Evolutionary conservation across 2,113 vertebrate species (phyloP).

Genomic region (Corvus cornix): DNA sequence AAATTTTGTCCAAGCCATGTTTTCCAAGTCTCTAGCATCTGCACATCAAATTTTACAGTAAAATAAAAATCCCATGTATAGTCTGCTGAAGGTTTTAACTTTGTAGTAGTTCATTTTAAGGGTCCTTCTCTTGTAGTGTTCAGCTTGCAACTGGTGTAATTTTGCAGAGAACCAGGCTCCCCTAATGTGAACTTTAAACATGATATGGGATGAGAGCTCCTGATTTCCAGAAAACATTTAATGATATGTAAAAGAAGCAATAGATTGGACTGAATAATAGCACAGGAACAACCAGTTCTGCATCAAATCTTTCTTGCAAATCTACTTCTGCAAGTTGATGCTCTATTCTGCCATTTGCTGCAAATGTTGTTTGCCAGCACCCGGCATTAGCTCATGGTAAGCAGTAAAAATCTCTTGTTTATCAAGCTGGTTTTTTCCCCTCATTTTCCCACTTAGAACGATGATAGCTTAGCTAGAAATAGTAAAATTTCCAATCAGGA

Average conservation of each 20-base stretch:
- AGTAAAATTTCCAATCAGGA: neutral
- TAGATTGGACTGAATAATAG: neutral
- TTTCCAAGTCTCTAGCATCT: neutral
- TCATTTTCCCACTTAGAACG: neutral
- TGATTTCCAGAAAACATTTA: neutral
- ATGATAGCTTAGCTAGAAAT: neutral
- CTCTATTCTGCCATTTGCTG: neutral
- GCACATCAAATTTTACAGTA: neutral
- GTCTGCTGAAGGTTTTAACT: neutral
- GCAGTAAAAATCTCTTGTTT: neutral
- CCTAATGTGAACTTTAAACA: neutral
- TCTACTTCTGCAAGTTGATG: neutral
- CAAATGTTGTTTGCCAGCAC: neutral
- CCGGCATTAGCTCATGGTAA: neutral
- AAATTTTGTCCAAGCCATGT: neutral
- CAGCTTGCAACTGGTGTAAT: neutral
- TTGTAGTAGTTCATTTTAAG: neutral
- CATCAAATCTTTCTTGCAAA: neutral
- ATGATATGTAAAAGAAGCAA: neutral
- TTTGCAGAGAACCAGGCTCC: neutral
- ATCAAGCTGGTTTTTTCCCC: neutral
- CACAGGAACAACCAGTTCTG: neutral
- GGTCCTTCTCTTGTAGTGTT: neutral
- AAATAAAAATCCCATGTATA: neutral
- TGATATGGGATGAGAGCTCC: neutral